phyloP scores from a whole-genome alignment of 2,888 invertebrate genomes.

The Volucella inflata region DNA sequence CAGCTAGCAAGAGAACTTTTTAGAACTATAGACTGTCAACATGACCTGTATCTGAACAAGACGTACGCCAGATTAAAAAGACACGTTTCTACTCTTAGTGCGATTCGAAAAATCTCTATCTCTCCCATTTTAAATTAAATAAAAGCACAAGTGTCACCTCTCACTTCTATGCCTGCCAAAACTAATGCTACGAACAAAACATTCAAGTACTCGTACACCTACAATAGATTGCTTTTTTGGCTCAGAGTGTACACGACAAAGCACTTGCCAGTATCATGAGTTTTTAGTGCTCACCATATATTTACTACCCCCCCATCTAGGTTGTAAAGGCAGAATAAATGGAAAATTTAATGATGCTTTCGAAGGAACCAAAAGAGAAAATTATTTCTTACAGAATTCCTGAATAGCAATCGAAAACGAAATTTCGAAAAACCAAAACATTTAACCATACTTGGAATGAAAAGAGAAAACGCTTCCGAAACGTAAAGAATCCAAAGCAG shows the following conservation, averaged over 20 bases:
- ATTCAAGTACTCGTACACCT: background rate
- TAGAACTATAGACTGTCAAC: too few species aligned
- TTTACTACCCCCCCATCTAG: too few species aligned
- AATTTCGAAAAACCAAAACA: background rate
- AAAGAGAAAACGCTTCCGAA: background rate
- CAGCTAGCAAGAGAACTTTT: too few species aligned
- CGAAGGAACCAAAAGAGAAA: background rate
- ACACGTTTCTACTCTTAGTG: background rate
- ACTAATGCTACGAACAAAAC: background rate
- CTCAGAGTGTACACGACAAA: constrained; percentile 6
- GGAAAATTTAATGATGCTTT: background rate
- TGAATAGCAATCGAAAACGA: background rate
- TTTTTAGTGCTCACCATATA: background rate
- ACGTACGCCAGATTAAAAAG: background rate
- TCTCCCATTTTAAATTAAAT: constrained; percentile 1
- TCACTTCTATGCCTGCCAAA: background rate
- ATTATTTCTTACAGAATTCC: background rate
- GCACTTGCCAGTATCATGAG: background rate
- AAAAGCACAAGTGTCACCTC: background rate
- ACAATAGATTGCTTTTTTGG: background rate
- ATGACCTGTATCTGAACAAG: too few species aligned
- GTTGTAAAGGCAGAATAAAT: background rate
- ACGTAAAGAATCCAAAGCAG: constrained; percentile 10
- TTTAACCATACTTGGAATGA: background rate
- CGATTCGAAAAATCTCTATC: background rate